Base-by-base conservation (phyloP, 2,888 invertebrate species). In the Adelognathus sp. region DNA sequence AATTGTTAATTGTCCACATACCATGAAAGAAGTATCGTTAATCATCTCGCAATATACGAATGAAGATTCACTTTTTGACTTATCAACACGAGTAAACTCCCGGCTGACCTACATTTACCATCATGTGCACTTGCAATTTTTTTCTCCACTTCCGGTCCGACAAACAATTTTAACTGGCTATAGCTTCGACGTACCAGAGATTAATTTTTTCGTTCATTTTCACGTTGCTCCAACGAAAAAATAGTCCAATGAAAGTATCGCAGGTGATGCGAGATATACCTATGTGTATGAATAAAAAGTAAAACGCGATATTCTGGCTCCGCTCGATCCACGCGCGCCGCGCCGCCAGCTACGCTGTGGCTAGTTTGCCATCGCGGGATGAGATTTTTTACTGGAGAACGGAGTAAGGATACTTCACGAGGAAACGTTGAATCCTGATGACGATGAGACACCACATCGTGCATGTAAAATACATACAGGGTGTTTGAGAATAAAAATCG, bases 351-450 rank as follows among this genome's bases (percentile, higher is more conserved):
- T n/a, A 61, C 9, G 11, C 27, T 29, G 33, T n/a, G n/a, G 39
- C 27, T 29, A 54, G 29, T 14, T 60, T 27, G 29, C 41, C 29
- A 54, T 63, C 24, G 72, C 16, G n/a, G 33, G 54, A 14, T 33
- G 61, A 63, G 44, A 69, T 44, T 69, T 74, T 69, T 73, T 11
- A 14, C 46, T 52, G 60, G 46, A 54, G 63, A 63, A 69, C 60
- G 39, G 44, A 69, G 29, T 58, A 50, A 56, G 21, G 46, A 76
- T 85, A 83, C 85, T 87, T 86, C 86, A 86, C 77, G 85, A 82
- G 80, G 79, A 60, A 75, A 82, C 75, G 50, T 73, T 80, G 27
- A 79, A 80, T 63, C 71, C n/a, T n/a, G 67, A 69, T n/a, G 79
- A 79, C 73, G 80, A 63, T 75, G 67, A 52, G 77, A 69, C n/a